Evolutionary conservation across 2,888 invertebrate genomes (phyloP).

Genomic region (Craniophora ligustri): DNA sequence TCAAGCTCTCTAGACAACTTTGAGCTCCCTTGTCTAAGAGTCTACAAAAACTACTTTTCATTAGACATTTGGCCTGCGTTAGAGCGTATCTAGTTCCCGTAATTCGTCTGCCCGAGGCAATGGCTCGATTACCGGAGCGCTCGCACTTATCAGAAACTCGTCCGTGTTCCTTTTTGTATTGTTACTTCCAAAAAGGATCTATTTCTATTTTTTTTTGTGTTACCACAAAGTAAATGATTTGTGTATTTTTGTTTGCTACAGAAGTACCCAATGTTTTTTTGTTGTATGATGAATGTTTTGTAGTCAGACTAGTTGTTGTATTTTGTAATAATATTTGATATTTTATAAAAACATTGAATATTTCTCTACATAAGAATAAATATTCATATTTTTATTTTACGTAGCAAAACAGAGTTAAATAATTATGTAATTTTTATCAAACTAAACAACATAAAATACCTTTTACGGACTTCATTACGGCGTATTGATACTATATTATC

Average conservation of each 20-base stretch:
- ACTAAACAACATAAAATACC: too few species aligned
- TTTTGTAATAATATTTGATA: too few species aligned
- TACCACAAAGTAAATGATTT: constrained; percentile 18
- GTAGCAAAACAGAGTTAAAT: too few species aligned
- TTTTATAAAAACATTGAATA: too few species aligned
- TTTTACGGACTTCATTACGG: too few species aligned
- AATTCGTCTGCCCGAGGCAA: constrained; percentile 48
- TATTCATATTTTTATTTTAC: too few species aligned
- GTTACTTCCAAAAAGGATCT: constrained; percentile 13
- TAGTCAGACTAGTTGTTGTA: neutral
- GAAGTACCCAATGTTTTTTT: neutral
- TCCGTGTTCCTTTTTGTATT: constrained; percentile 23
- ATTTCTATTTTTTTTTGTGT: constrained; percentile 34
- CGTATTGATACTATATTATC: too few species aligned
- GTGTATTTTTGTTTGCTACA: constrained; percentile 2
- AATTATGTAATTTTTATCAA: too few species aligned
- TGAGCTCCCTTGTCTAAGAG: constrained; percentile 13
- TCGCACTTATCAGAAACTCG: constrained; percentile 29
- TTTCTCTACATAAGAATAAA: too few species aligned
- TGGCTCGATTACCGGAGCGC: constrained; percentile 45
- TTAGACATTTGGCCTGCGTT: constrained; percentile 37
- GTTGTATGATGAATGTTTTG: neutral
- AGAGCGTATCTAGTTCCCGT: constrained; percentile 52
- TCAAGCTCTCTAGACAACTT: too few species aligned
- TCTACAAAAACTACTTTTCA: constrained; percentile 46